These are phyloP conservation scores for Macrochelys suwanniensis DNA, from an alignment of 2,797 vertebrate genomes.

Conservation along the genomic window DNA sequence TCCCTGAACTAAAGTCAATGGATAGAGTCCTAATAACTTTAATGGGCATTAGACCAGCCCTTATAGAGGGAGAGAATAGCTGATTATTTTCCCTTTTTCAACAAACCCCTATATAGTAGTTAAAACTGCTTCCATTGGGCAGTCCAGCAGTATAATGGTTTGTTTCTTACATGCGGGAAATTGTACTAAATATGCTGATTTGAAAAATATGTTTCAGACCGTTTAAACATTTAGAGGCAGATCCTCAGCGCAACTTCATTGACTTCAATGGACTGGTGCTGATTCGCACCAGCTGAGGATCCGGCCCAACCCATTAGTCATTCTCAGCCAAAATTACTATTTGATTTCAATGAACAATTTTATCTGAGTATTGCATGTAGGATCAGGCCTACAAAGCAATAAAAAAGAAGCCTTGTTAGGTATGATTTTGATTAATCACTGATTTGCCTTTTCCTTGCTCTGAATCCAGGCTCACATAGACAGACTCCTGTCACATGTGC, in stretches of 20 bases:
- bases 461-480: background rate
- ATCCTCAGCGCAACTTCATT: background rate
- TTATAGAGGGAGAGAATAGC: slow-evolving; percentile 27
- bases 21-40: slow-evolving; percentile 33
- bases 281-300: background rate
- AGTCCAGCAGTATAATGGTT: slow-evolving; percentile 39
- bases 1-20: slow-evolving; percentile 4
- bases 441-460: background rate
- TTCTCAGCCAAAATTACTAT: background rate
- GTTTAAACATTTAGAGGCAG: background rate
- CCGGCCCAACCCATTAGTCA: background rate
- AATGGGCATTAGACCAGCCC: slow-evolving; percentile 9
- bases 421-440: slow-evolving; percentile 19
- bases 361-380: background rate
- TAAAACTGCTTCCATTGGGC: slow-evolving; percentile 27
- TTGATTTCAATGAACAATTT: background rate
- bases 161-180: slow-evolving; percentile 44
- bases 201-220: slow-evolving; percentile 13
- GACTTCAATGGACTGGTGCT: background rate
- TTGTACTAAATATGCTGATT: slow-evolving; percentile 46
- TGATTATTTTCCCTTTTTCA: slow-evolving; percentile 49
- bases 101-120: background rate
- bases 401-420: background rate
- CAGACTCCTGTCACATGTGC: background rate
- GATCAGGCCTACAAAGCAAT: background rate